A percentile compares a stretch with the other conserved stretches of the same genome.
Conservation (phyloP, 2,113 vertebrate species). For the Willisornis vidua region DNA sequence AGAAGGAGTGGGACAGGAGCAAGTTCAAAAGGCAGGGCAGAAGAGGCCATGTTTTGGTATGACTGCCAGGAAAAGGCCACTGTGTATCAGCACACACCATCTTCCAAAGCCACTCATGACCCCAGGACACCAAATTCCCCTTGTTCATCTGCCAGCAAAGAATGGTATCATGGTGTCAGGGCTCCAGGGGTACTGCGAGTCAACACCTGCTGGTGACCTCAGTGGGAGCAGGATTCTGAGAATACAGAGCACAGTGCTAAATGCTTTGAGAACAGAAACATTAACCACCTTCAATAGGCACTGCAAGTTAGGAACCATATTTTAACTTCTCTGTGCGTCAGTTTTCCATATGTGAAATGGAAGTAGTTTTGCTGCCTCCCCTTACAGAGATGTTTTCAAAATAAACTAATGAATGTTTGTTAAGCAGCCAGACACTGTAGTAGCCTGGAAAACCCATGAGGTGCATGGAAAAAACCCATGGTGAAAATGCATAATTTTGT, state of each 20-base stretch:
- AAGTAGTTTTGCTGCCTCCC: not conserved
- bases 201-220: not conserved
- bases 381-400: slow-evolving; percentile 7
- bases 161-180: not conserved
- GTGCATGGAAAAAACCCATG: not conserved
- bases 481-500: slow-evolving; percentile 10
- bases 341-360: not conserved
- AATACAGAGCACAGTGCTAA: not conserved
- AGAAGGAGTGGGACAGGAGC: not conserved
- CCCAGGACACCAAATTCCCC: not conserved
- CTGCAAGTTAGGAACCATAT: not conserved
- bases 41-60: not conserved
- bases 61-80: not conserved
- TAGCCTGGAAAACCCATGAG: slow-evolving; percentile 28
- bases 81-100: not conserved
- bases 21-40: not conserved
- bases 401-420: slow-evolving; percentile 17
- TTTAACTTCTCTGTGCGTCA: not conserved
- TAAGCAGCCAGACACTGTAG: not conserved
- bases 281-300: not conserved
- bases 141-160: not conserved
- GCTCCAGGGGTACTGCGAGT: not conserved
- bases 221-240: not conserved
- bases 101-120: not conserved
- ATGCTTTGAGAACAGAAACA: not conserved